Base-by-base conservation (phyloP, 2,888 invertebrate species). In the Cheilosia scutellata region DNA sequence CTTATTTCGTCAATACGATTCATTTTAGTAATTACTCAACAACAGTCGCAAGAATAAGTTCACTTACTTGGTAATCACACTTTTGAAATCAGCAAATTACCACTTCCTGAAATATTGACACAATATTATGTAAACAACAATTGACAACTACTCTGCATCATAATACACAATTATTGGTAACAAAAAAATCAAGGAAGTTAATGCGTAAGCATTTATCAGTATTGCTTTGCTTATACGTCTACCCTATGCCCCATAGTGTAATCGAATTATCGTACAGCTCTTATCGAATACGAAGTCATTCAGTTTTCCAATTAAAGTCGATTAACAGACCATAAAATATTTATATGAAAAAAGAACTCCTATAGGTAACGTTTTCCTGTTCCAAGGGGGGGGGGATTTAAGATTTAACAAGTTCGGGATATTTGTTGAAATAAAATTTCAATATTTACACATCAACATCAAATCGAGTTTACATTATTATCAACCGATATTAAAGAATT, bases 251-350 rank as follows among this genome's bases (percentile, higher is more conserved):
- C 16, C 25, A 31, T 4, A 42, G 44, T 33, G n/a, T 44, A 31
- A 55, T 55, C 74, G 25, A 42, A 33, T 44, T 33, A 29, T 47
- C 27, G 31, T 47, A n/a, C n/a, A 37, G 9, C 27, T 9, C 51
- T 66, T 71, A 76, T 77, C 82, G 47, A 47, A 31, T n/a, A 42
- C 47, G 42, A 60, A 72, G 40, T 80, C 55, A 82, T 72, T 71
- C 82, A 60, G 9, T 62, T 77, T 82, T 82, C 77, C 77, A 77
- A 72, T 82, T 77, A 77, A 77, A 77, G 82, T 55, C 82, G 77
- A 82, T 82, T 82, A 77, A 66, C 29, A 44, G 49, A 47, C 33
- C 49, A 82, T 68, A 63, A 82, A 76, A 58, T 40, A 37, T 37
- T 11, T 11, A 0, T 29, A 7, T 29, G 47, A 37, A 60, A 53